A percentile compares a stretch with the other conserved stretches of the same genome.
Conservation (phyloP, 2,797 vertebrate genomes). For the Potorous gilbertii region DNA sequence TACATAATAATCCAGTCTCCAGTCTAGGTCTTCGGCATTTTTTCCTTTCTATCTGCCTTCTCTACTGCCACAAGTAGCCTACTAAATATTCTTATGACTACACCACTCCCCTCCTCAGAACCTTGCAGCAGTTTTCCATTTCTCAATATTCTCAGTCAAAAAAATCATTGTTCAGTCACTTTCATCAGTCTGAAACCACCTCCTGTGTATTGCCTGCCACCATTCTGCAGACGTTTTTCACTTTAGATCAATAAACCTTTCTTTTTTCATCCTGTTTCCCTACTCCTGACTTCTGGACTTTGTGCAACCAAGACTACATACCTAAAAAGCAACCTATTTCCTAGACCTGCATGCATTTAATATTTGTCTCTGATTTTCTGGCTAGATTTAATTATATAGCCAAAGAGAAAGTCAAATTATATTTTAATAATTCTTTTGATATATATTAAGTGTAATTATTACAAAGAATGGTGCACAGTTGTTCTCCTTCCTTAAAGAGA, state of each 20-base stretch:
- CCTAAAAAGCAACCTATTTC: not conserved
- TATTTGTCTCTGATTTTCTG: not conserved
- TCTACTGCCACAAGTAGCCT: not conserved
- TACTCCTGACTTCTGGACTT: not conserved
- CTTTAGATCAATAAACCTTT: not conserved
- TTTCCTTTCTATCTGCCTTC: too few relatives aligned
- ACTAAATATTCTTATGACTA: not conserved
- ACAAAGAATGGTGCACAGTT: not conserved
- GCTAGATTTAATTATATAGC: not conserved
- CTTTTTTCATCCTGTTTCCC: not conserved
- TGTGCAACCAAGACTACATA: not conserved
- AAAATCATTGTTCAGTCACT: not conserved
- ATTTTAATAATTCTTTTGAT: not conserved
- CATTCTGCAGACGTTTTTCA: not conserved
- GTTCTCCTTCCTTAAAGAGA: slow-evolving; percentile 19
- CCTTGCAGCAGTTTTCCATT: not conserved
- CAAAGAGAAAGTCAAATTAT: not conserved
- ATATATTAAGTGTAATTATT: not conserved
- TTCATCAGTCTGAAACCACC: not conserved
- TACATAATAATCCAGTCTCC: not conserved
- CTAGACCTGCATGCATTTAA: not conserved
- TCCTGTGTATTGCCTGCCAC: not conserved
- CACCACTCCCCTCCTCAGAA: not conserved
- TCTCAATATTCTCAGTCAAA: not conserved
- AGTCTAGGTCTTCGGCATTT: not conserved